Base-by-base conservation (phyloP, 2,797 vertebrate species). In the Harpagifer antarcticus region DNA sequence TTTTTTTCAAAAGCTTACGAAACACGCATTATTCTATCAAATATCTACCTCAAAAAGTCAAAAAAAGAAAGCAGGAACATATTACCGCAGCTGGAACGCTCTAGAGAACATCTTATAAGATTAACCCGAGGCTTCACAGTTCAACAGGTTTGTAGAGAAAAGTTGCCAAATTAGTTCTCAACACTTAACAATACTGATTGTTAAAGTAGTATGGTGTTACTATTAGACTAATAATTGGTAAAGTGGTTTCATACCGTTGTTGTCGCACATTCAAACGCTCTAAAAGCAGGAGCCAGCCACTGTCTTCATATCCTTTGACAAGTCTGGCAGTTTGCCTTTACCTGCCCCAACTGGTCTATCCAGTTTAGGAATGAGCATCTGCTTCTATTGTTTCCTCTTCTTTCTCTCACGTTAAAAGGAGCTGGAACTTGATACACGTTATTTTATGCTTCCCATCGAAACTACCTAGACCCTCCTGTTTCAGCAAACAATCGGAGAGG, bases 311-410 rank as follows among this genome's bases (percentile, higher is more conserved):
- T 95, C 94, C 92, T 95, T 90, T 95, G 94, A 95, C 93, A 94
- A 90, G 93, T 92, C 90, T 94, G 94, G 93, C 94, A 94, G 93
- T 95, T 95, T 94, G 95, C 94, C 93, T 93, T 87, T 92, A 97
- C 96, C 97, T 97, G 98, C 96, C 97, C 97, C 87, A 89, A 99
- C 98, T 98, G 97, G 98, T 98, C 97, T 94, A 91, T 95, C 97
- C 94, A 89, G 96, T 97, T 96, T 92, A 94, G 96, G 95, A 95
- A 96, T 95, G 96, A 97, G 95, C 93, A 94, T 96, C 97, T 93
- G 95, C 93, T 93, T 95, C 96, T 96, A 94, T 95, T 95, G 94
- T 96, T 89, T 94, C 91, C 91, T 88, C 86, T 80, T 84, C 93
- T 93, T 94, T 94, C 93, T 95, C 88, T 93, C 88, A 53, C 84